phyloP scores from a whole-genome alignment of 2,797 vertebrate genomes.

The Falco berigora region DNA sequence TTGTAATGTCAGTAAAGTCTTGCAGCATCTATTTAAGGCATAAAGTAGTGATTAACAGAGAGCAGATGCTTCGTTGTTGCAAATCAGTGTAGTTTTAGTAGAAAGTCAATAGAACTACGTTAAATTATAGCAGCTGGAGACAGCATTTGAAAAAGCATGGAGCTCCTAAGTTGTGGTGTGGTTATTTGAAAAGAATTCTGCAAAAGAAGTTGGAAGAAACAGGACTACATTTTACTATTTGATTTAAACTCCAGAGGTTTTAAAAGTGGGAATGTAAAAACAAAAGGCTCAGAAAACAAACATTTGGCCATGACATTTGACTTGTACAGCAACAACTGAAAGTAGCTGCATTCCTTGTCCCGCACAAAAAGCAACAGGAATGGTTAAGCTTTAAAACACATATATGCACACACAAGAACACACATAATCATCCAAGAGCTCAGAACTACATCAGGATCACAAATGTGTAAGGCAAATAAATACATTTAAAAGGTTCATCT shows the following conservation, averaged over 20 bases:
- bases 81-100: background rate
- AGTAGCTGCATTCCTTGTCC: background rate
- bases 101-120: background rate
- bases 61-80: background rate
- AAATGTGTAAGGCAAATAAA: background rate
- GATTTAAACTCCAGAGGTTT: background rate
- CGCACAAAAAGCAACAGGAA: background rate
- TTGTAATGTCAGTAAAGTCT: background rate
- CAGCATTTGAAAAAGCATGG: background rate
- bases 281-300: conserved; percentile 14
- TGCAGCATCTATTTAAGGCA: background rate
- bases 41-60: background rate
- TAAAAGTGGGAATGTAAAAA: background rate
- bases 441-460: background rate
- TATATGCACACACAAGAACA: background rate
- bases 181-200: background rate
- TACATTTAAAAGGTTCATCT: background rate
- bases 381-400: conserved; percentile 14
- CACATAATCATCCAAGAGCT: background rate
- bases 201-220: background rate
- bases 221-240: background rate
- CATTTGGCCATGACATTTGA: background rate
- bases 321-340: background rate
- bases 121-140: background rate
- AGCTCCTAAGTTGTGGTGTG: background rate